Evolutionary conservation across 2,888 invertebrate genomes (phyloP), one percentile per base, ranked within the genome.

Genomic region (Parelbella ahira): DNA sequence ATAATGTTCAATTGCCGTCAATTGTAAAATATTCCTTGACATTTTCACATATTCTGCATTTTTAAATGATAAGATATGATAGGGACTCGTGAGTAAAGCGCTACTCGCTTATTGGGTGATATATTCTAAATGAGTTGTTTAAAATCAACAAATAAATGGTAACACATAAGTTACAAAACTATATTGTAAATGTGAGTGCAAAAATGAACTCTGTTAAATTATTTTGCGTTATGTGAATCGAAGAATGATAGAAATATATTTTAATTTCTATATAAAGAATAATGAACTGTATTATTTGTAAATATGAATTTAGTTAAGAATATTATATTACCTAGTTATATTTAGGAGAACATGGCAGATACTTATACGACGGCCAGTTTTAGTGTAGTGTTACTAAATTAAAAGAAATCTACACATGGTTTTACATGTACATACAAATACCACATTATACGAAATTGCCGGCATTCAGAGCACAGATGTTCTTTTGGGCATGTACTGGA

Each of bases 311-410:
- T 81, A 84, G 81, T 79, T 88, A 89, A 89, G 89, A 78, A 89
- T 89, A 90, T 89, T 89, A 89, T 86, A 86, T 86, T 82, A 81
- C 72, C 68, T 87, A 86, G 87, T 88, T 88, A 86, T 88, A 82
- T 80, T 79, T 84, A 87, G 81, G 75, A 77, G 71, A 89, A 89
- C 88, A 88, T 89, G 90, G 90, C 90, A 86, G 88, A 90, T 89
- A 90, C 89, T 90, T 90, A 89, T 89, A 88, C 77, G 84, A 90
- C 84, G 92, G 92, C 92, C 92, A 92, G 91, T 92, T 91, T 58
- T 90, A 90, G 89, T 78, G 87, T 90, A 90, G 90, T 90, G 90
- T 90, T 90, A 90, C 89, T 89, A 89, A 88, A 87, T 84, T 81
- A 77, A 88, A 76, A 39, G 42, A 74, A 73, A 80, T 79, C 83